These are phyloP conservation scores for Didymodactylos carnosus DNA, from an alignment of 2,888 invertebrate genomes.

Conservation along the genomic window DNA sequence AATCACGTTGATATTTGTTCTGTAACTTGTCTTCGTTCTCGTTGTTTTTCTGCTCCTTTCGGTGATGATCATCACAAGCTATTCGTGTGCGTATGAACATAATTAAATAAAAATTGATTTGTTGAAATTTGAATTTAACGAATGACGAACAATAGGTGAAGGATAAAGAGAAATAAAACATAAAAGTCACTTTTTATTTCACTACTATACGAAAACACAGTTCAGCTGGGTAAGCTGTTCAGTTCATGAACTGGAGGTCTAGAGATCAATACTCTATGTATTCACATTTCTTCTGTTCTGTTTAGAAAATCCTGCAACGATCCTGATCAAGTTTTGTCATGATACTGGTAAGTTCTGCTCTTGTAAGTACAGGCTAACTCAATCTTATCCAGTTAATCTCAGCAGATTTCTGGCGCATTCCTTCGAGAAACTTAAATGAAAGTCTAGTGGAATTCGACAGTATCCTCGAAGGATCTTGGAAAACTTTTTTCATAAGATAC, in stretches of 20 bases:
- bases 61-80: neutral
- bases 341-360: neutral
- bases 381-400: neutral
- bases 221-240: neutral
- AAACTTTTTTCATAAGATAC: neutral
- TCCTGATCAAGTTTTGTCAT: neutral
- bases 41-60: neutral
- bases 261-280: neutral
- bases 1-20: neutral
- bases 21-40: neutral
- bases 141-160: too few relatives aligned
- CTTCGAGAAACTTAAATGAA: neutral
- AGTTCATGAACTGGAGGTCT: neutral
- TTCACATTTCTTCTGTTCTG: neutral
- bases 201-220: neutral
- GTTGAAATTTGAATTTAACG: too few relatives aligned
- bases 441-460: neutral
- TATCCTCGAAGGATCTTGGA: neutral
- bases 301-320: neutral
- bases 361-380: neutral
- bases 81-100: neutral
- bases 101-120: neutral
- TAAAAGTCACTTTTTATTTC: neutral
- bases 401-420: neutral
- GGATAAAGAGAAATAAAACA: neutral